These are phyloP conservation scores for Tinea semifulvella DNA, from an alignment of 2,888 invertebrate species.

Conservation along the genomic window DNA sequence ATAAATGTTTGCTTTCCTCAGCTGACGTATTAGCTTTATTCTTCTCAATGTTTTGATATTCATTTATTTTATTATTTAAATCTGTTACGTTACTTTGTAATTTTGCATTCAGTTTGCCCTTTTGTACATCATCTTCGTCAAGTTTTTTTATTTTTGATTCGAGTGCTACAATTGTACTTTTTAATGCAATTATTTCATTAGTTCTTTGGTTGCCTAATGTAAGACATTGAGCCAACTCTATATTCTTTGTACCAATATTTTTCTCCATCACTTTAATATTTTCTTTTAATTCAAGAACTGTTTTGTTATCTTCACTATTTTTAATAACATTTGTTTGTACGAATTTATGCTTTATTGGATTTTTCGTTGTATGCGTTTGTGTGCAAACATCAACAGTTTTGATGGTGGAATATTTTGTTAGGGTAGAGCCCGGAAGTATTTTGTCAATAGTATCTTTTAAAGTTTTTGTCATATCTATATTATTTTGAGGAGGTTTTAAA, in stretches of 20 bases:
- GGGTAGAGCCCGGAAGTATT: background rate
- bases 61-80: slow-evolving; percentile 31
- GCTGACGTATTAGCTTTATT: slow-evolving; percentile 32
- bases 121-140: slow-evolving; percentile 33
- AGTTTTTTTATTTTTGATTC: slow-evolving; percentile 36
- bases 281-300: slow-evolving; percentile 24
- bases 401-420: background rate
- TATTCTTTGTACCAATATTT: slow-evolving; percentile 30
- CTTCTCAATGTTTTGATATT: slow-evolving; percentile 26
- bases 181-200: slow-evolving; percentile 36
- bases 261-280: slow-evolving; percentile 26
- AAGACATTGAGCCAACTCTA: slow-evolving; percentile 42
- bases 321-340: slow-evolving; percentile 33
- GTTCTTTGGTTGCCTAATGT: slow-evolving; percentile 39
- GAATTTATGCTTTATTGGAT: background rate
- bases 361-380: background rate
- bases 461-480: slow-evolving; percentile 18
- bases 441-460: slow-evolving; percentile 16
- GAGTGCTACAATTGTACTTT: slow-evolving; percentile 41
- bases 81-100: slow-evolving; percentile 30
- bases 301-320: background rate
- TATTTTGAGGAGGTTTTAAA: slow-evolving; percentile 24
- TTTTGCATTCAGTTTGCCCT: slow-evolving; percentile 32
- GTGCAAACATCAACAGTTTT: background rate
- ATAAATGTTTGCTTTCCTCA: slow-evolving; percentile 51